Evolutionary conservation across 2,797 vertebrate species (phyloP), one percentile per base, ranked within the genome.

Genomic region (Sebastolobus altivelis): DNA sequence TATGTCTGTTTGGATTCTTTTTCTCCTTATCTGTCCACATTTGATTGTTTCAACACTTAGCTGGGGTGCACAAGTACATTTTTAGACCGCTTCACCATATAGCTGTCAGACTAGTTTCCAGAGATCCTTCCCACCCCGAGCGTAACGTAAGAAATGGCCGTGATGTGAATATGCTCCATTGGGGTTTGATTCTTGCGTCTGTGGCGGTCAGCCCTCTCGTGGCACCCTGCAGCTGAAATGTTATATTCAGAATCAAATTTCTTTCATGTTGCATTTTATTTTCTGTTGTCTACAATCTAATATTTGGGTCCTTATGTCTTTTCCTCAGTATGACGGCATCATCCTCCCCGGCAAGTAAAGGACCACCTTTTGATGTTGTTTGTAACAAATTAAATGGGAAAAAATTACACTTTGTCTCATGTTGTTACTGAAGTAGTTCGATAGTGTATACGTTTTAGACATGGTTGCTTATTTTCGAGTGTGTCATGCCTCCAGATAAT

Each of bases 321-420:
- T 5, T 52, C 49, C 16, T 37, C 56, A 99, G 99, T 99, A 99
- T 40, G 99, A 99, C 92, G 98, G 99, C 58, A 97, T 99, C 96
- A 99, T 99, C 94, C 98, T 99, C 89, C 99, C 99, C 83, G 99
- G 99, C 77, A 99, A 99, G 95, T 99, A 94, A 97, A 94, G 88
- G 93, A 94, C 95, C 94, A 83, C 77, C 79, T 85, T 95, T 89
- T 94, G 68, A 72, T 92, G 90, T 93, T 92, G 95, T 96, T 95
- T 95, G 80, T 95, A 95, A 93, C 83, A 95, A 94, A 96, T 95
- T 95, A 96, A 95, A 92, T 29, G n/a, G 71, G 58, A 84, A 84
- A 92, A 59, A 94, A 87, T 46, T 40, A 18, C 16, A 27, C 1
- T 20, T 4, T 56, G 52, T 82, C 35, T 38, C 1, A 2, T 75